Conservation (phyloP, 2,113 vertebrate species). For the Colistium nudipinnis region DNA sequence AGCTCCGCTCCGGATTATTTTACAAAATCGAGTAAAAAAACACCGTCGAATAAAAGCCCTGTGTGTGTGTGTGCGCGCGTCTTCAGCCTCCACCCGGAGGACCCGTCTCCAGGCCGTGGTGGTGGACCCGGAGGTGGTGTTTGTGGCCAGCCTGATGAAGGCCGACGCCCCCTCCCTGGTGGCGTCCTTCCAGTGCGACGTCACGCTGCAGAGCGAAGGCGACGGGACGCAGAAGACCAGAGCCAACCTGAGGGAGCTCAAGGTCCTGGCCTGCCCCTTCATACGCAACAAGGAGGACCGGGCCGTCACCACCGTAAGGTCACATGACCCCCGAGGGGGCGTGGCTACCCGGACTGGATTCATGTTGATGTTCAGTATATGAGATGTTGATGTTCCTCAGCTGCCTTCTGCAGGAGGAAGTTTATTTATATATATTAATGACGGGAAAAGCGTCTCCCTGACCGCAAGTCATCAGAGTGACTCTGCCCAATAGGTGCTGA, state of each 20-base stretch:
- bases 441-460: neutral
- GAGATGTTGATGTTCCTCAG: too few species aligned
- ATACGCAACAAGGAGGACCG: slow-evolving; percentile 82
- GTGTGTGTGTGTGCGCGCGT: neutral
- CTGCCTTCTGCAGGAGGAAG: too few species aligned
- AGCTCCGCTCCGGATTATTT: too few species aligned
- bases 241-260: slow-evolving; percentile 87
- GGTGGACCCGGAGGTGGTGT: slow-evolving; percentile 94
- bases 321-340: neutral
- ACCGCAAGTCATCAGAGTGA: accelerated
- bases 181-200: slow-evolving; percentile 90
- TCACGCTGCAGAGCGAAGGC: slow-evolving; percentile 75
- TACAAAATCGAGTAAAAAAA: neutral
- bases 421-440: neutral
- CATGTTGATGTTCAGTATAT: too few species aligned
- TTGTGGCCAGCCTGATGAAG: slow-evolving; percentile 91
- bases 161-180: slow-evolving; percentile 90
- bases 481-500: slow-evolving; percentile 83
- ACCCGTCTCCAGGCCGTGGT: slow-evolving; percentile 84
- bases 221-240: slow-evolving; percentile 79
- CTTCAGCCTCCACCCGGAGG: slow-evolving; percentile 18
- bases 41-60: neutral
- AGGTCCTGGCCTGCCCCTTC: slow-evolving; percentile 92
- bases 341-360: neutral
- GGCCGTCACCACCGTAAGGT: slow-evolving; percentile 87